Conservation (phyloP, 2,888 invertebrate species). For the Pristionchus mayeri region DNA sequence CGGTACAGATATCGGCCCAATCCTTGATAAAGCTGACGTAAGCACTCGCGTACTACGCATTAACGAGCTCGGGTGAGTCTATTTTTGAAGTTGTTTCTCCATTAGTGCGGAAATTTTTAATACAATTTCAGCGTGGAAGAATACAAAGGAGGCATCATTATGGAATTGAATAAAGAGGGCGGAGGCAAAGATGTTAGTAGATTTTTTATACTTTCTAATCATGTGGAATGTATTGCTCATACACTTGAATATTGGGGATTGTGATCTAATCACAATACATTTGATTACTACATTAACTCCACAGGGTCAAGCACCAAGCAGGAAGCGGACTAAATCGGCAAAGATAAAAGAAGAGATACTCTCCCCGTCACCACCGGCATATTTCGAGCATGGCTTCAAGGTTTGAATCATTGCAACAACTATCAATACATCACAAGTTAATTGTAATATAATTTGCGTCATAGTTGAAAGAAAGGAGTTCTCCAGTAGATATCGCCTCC, state of each 20-base stretch:
- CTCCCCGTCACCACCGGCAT: neutral
- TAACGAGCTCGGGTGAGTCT: neutral
- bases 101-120: too few species aligned
- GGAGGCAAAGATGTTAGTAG: neutral
- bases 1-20: neutral
- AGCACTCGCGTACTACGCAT: neutral
- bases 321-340: neutral
- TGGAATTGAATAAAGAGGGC: slow-evolving; percentile 4
- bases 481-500: too few species aligned
- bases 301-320: neutral
- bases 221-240: too few species aligned
- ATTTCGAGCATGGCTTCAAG: neutral
- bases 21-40: neutral
- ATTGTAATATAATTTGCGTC: too few species aligned
- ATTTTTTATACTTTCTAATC: too few species aligned
- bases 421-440: too few species aligned
- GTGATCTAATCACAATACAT: too few species aligned
- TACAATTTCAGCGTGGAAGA: neutral
- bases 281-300: neutral
- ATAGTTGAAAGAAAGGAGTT: too few species aligned
- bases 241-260: too few species aligned
- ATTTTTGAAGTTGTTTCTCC: neutral
- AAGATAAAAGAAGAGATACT: neutral
- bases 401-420: neutral
- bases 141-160: neutral